A percentile compares a stretch with the other conserved stretches of the same genome.
phyloP scores from a whole-genome alignment of 2,113 vertebrate species.

The Leucosticte australis region DNA sequence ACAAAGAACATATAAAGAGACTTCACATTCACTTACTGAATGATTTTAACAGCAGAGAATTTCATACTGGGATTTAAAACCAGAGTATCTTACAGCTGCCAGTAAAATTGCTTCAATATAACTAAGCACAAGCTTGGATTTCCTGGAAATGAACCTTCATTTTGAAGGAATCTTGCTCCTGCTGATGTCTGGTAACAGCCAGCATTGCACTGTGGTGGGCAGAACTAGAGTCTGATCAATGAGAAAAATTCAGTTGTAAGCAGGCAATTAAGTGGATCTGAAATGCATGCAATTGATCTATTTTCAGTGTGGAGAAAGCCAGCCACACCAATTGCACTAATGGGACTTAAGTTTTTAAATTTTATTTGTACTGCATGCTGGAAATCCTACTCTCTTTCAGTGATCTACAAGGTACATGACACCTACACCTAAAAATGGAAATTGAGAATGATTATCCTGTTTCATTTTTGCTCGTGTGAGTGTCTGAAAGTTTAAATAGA shows the following conservation, averaged over 20 bases:
- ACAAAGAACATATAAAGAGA: neutral
- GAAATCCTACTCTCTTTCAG: neutral
- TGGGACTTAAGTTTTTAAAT: neutral
- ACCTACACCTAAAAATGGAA: neutral
- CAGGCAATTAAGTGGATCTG: neutral
- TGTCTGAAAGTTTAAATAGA: neutral
- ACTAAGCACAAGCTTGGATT: neutral
- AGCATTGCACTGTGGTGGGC: neutral
- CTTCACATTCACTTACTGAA: neutral
- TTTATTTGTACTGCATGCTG: neutral
- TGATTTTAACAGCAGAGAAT: neutral
- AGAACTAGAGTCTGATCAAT: neutral
- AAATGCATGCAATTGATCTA: neutral
- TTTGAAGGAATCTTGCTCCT: neutral
- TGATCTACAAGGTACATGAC: neutral
- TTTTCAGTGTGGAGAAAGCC: neutral
- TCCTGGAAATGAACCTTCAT: neutral
- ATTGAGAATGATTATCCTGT: neutral
- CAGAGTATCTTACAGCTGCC: neutral
- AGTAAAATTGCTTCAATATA: neutral
- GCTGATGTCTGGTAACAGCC: neutral
- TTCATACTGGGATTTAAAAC: neutral
- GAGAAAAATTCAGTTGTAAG: neutral
- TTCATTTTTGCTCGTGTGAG: neutral
- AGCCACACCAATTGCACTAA: neutral